Evolutionary conservation across 2,113 vertebrate species (phyloP).

Genomic region (Phyllostomus discolor): DNA sequence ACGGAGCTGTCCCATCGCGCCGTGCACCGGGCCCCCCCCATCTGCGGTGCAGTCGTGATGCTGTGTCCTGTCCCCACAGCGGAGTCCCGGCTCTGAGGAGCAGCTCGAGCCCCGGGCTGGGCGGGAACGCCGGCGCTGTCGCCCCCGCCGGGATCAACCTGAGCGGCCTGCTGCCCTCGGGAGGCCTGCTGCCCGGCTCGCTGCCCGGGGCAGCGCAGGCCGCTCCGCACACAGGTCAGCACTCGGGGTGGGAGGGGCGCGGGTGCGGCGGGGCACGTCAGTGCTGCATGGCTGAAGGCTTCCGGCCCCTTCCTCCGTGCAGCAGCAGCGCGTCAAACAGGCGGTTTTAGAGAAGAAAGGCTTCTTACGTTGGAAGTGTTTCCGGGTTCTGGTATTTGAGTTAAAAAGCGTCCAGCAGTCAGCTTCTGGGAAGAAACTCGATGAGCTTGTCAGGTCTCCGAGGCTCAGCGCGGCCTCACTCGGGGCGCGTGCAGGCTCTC

Average conservation of each 20-base stretch:
- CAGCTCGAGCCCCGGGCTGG: conserved; percentile 92
- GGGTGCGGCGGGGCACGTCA: neutral
- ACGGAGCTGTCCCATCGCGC: neutral
- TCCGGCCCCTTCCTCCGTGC: neutral
- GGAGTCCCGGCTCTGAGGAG: conserved; percentile 96
- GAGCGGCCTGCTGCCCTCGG: conserved; percentile 93
- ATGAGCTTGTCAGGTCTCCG: neutral
- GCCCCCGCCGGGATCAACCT: conserved; percentile 89
- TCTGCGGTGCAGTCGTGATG: conserved; percentile 59
- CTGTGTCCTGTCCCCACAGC: conserved; percentile 83
- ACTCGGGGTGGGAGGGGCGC: too few species aligned
- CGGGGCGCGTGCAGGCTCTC: neutral
- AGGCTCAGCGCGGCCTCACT: neutral
- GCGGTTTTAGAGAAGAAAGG: neutral
- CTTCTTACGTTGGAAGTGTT: conserved; percentile 19
- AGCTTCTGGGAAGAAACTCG: neutral
- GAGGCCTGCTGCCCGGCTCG: conserved; percentile 87
- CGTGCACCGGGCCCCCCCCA: too few species aligned
- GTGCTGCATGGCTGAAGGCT: neutral
- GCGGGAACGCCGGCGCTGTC: conserved; percentile 86
- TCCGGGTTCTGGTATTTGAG: neutral
- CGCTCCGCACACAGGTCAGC: conserved; percentile 89
- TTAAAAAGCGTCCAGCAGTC: neutral
- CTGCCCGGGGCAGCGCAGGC: conserved; percentile 90
- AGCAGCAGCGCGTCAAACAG: neutral